Evolutionary conservation across 2,797 vertebrate species (phyloP).

Genomic region (Pitangus sulphuratus): DNA sequence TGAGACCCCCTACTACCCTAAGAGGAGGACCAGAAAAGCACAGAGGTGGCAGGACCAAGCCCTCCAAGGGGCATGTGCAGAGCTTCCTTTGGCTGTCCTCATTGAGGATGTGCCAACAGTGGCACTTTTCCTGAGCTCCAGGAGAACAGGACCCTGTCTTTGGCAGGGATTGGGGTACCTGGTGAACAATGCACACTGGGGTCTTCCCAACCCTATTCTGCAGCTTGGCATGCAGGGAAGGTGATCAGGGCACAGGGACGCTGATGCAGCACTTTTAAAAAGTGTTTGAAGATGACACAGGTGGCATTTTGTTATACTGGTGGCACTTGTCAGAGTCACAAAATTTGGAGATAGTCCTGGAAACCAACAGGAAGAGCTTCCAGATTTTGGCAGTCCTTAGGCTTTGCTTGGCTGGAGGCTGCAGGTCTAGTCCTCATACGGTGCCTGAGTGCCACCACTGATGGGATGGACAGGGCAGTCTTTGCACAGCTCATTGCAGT

Average conservation of each 20-base stretch:
- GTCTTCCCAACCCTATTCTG: neutral
- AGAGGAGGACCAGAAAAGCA: neutral
- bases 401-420: neutral
- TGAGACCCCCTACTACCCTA: neutral
- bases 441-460: neutral
- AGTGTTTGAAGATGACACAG: neutral
- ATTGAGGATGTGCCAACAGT: rapidly evolving
- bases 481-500: neutral
- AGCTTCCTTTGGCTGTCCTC: neutral
- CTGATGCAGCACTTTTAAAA: neutral
- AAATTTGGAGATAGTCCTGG: neutral
- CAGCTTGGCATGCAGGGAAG: neutral
- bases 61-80: neutral
- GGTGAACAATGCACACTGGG: neutral
- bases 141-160: neutral
- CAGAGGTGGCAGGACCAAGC: neutral
- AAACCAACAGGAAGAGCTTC: neutral
- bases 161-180: neutral
- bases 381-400: neutral
- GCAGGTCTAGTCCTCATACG: rapidly evolving
- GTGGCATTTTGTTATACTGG: neutral
- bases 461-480: rapidly evolving
- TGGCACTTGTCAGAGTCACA: neutral
- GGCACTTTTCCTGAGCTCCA: neutral
- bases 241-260: neutral